phyloP scores from a whole-genome alignment of 2,797 vertebrate species.

The Lagocephalus sceleratus region DNA sequence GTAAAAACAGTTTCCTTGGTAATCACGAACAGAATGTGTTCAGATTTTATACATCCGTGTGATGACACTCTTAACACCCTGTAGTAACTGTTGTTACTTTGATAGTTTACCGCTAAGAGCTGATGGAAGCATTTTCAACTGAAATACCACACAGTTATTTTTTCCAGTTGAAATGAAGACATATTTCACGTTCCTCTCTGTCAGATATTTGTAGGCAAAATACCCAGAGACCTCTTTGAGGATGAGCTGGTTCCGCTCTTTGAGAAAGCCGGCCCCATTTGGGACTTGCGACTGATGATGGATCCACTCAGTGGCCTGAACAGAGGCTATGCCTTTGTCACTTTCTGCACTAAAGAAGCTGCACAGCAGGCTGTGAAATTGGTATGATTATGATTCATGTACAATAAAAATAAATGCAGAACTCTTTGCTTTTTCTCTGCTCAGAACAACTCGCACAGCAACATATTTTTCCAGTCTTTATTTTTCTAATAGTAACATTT shows the following conservation, averaged over 20 bases:
- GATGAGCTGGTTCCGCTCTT: constrained; percentile 98
- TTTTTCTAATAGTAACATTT: neutral
- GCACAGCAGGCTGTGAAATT: constrained; percentile 98
- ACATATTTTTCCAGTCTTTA: neutral
- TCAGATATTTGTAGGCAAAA: constrained; percentile 99
- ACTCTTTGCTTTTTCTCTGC: too few species aligned
- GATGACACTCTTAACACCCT: constrained; percentile 46
- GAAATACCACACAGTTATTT: neutral
- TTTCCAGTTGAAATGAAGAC: neutral
- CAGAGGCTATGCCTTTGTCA: constrained; percentile 98
- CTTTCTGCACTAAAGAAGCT: constrained; percentile 99
- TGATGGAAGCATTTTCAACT: constrained; percentile 46
- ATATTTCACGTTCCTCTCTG: constrained; percentile 8
- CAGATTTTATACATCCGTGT: constrained; percentile 10
- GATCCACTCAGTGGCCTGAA: constrained; percentile 98
- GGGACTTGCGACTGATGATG: constrained; percentile 99
- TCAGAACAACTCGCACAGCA: too few species aligned
- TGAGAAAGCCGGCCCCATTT: constrained; percentile 98
- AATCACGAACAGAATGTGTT: too few species aligned
- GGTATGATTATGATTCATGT: constrained; percentile 70
- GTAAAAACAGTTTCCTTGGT: constrained; percentile 57
- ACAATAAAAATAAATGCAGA: neutral
- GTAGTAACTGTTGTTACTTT: constrained; percentile 64
- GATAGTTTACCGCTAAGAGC: constrained; percentile 66
- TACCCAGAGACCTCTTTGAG: constrained; percentile 97